Evolutionary conservation across 2,113 vertebrate species (phyloP).

Genomic region (Syngnathoides biaculeatus): DNA sequence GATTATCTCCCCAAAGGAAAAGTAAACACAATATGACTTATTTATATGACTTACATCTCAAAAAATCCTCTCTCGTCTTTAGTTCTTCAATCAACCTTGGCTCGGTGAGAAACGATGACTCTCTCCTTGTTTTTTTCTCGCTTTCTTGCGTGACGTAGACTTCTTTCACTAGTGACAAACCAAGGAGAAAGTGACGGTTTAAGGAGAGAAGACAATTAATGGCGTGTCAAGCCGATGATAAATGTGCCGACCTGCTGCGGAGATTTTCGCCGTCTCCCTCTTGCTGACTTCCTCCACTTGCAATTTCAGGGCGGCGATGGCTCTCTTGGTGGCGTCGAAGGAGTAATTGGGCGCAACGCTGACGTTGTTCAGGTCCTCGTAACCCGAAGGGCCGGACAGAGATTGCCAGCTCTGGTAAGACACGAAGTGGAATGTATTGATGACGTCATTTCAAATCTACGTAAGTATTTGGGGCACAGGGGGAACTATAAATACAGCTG

Average conservation of each 20-base stretch:
- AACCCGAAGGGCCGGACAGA: constrained; percentile 73
- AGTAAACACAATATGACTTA: too few species aligned
- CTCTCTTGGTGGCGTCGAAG: constrained; percentile 72
- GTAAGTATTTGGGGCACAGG: too few species aligned
- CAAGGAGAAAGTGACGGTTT: background rate
- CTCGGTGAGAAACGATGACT: constrained; percentile 31
- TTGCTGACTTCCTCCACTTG: constrained; percentile 73
- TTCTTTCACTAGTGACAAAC: constrained; percentile 54
- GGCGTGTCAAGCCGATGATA: background rate
- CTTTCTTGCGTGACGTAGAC: constrained; percentile 59
- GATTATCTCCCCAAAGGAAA: too few species aligned
- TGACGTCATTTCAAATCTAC: background rate
- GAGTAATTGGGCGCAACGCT: constrained; percentile 64
- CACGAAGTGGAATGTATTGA: background rate
- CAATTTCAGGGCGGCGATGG: constrained; percentile 65
- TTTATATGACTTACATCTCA: constrained; percentile 49
- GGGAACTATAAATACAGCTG: too few species aligned
- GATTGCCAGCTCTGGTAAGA: constrained; percentile 70
- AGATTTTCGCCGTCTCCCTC: constrained; percentile 66
- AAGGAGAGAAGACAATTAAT: background rate
- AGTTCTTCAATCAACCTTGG: constrained; percentile 38
- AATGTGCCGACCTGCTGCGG: constrained; percentile 57
- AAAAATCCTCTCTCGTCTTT: constrained; percentile 51
- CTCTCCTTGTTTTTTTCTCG: constrained; percentile 35
- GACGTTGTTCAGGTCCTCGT: constrained; percentile 73